phyloP scores from a whole-genome alignment of 2,113 vertebrate genomes.

The Sphyrna mokarran region DNA sequence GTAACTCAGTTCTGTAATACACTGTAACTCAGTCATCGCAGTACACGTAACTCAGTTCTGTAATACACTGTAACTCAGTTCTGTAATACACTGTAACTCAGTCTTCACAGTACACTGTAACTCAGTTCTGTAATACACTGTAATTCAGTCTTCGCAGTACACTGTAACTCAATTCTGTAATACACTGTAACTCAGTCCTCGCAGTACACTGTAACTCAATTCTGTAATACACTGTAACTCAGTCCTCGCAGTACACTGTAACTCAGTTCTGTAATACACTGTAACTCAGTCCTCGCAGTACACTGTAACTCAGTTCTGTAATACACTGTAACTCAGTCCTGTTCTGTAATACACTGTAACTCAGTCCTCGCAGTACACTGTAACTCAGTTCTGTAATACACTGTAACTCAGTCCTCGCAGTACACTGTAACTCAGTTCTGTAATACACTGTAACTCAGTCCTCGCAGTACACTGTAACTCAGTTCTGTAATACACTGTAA shows the following conservation, averaged over 20 bases:
- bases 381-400: neutral
- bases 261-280: neutral
- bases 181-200: no score
- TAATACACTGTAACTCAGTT: neutral
- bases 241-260: neutral
- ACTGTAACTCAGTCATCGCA: no score
- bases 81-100: neutral
- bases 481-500: neutral
- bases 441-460: neutral
- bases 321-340: neutral
- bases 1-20: neutral
- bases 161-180: neutral
- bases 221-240: neutral
- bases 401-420: neutral
- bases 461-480: no score
- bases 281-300: no score
- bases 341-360: neutral
- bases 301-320: no score
- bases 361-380: neutral
- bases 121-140: neutral
- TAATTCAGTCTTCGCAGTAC: neutral
- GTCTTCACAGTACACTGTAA: neutral
- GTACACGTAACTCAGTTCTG: no score
- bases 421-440: neutral
- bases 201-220: neutral